Evolutionary conservation across 2,888 invertebrate species (phyloP), one percentile per base, ranked within the genome.

Genomic region (Schizaphis graminum): DNA sequence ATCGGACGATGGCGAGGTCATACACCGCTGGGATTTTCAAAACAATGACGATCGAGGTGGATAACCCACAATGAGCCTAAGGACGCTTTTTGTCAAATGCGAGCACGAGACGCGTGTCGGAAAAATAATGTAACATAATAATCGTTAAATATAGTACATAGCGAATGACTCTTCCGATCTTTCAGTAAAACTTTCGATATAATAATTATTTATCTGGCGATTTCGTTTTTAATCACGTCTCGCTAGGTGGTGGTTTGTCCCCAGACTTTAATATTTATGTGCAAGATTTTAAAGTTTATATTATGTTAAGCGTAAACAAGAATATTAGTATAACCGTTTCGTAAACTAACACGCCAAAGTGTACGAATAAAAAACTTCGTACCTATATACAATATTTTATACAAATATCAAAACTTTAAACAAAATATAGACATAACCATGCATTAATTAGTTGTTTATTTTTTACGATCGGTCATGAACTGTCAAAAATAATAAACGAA

Each of bases 1-100:
- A 94, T 57, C 47, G 21, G 86, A 53, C 28, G 61, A 86, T n/a
- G 28, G 61, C 90, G 94, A 94, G 94, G 94, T 91, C 94, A 49
- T 28, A 57, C 41, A 85, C 47, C 90, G 90, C 77, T 28, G 90
- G 28, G 88, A 88, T 57, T 41, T n/a, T 61, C 90, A 61, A 86
- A 90, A 90, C 86, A 94, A 94, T 86, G 85, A 90, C 77, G 21
- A 61, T 61, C 61, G 94, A 94, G 94, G 94, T 90, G 49, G 57
- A 94, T 94, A 86, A 94, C 94, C 85, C 57, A 41, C 47, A 61
- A 93, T 85, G 13, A 57, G 85, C 93, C 93, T 90, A 56, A 85
- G 57, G 93, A 53, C 13, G 44, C 16, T 56, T 91, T 92, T n/a
- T 35, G 26, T 77, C 11, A 16, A 77, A 77, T 77, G 13, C 67